Percentiles rank a stretch among this genome's conserved stretches.
phyloP scores from a whole-genome alignment of 1,140 invertebrate species.

The Cyphomyrmex costatus region DNA sequence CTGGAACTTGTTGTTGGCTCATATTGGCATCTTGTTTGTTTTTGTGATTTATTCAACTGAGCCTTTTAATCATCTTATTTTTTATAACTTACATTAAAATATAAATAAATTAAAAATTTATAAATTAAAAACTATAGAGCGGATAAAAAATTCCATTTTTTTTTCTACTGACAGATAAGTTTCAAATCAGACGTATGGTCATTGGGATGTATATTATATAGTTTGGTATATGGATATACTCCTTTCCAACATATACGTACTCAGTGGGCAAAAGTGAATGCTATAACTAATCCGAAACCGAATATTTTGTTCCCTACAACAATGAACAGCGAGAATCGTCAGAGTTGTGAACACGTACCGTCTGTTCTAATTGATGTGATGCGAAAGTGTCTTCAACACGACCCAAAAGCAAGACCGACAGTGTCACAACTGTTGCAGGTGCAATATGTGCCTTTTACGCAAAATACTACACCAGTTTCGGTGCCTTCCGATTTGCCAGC shows the following conservation, averaged over 20 bases:
- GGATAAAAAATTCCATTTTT: neutral
- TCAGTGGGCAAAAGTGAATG: slow-evolving; percentile 92
- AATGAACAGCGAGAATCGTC: slow-evolving; percentile 36
- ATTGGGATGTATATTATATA: slow-evolving; percentile 98
- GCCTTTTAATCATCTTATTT: too few species aligned
- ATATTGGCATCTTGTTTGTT: too few species aligned
- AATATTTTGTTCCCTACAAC: slow-evolving; percentile 91
- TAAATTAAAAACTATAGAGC: neutral
- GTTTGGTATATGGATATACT: slow-evolving; percentile 95
- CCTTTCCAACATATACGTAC: slow-evolving; percentile 96
- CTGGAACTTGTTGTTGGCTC: too few species aligned
- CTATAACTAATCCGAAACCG: slow-evolving; percentile 93
- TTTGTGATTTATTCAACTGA: too few species aligned
- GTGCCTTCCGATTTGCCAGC: slow-evolving; percentile 70
- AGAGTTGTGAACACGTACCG: slow-evolving; percentile 78
- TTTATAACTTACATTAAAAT: too few species aligned
- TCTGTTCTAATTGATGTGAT: slow-evolving; percentile 88
- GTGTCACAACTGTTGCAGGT: slow-evolving; percentile 91
- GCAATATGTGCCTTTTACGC: slow-evolving; percentile 86
- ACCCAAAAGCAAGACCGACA: slow-evolving; percentile 90
- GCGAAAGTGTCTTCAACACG: slow-evolving; percentile 90
- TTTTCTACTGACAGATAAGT: slow-evolving; percentile 90
- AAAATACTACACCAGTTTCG: slow-evolving; percentile 21
- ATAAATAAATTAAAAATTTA: neutral
- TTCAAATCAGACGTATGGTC: slow-evolving; percentile 99